Base-by-base conservation (phyloP, 23 tunicate genomes). In the Trididemnum miniatum region DNA sequence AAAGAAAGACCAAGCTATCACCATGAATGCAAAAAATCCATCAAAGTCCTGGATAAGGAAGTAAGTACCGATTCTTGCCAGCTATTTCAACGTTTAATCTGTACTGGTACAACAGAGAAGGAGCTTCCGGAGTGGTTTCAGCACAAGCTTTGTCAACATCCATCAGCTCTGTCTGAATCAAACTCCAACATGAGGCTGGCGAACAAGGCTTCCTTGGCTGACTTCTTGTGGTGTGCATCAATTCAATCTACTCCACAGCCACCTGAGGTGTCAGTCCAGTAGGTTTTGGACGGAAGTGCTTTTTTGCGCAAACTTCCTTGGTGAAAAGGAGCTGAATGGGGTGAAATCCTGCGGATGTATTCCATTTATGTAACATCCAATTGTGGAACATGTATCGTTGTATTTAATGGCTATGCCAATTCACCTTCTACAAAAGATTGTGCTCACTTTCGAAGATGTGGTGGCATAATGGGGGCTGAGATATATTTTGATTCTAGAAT, bases 191-290 rank as follows among this genome's bases (percentile, higher is more conserved):
- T 64, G 27, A 64, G 71, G n/a, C 71, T 26, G 5, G 71, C 71
- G 7, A 64, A 64, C 71, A 64, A 64, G 71, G 71, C 71, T 26
- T 64, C 24, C 23, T 64, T 64, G 24, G 71, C 71, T 12, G 71
- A 64, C 71, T 64, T 64, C 24, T 64, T 64, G 71, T 64, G 71
- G 71, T n/a, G n/a, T n/a, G n/a, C n/a, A n/a, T n/a, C n/a, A n/a
- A n/a, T n/a, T n/a, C n/a, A n/a, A n/a, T n/a, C n/a, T n/a, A n/a
- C n/a, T 64, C 71, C 24, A 64, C 18, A 64, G n/a, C 71, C 71
- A 64, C 30, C 24, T 64, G n/a, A 64, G 71, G 7, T 24, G 9
- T 64, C 30, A 64, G 71, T 64, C 71, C 20, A 64, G 71, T 24
- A 64, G 18, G 71, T 64, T 5, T 26, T 64, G n/a, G 24, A 64